Base-by-base conservation (phyloP, 2,888 invertebrate species). In the Stramonita haemastoma region DNA sequence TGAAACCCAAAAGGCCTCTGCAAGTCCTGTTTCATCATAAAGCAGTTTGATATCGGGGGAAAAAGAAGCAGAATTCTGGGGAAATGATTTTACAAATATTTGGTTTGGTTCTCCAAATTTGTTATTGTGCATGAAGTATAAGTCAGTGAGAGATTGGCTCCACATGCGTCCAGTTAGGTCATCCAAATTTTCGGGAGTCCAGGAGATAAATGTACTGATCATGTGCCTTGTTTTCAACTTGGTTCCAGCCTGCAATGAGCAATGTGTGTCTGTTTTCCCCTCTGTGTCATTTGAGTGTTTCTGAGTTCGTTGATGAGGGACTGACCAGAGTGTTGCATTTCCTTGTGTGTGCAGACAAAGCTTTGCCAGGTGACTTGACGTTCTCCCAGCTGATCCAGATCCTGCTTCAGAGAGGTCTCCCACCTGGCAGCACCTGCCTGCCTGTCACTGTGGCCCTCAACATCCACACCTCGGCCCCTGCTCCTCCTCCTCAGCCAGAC, bases 321-420 rank as follows among this genome's bases (percentile, higher is more conserved):
- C 34, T 81, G 29, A 29, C 81, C 34, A 29, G 29, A 32, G 83
- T 26, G 26, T 70, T 73, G 34, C 26, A 70, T 87, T 36, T 77
- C 46, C 46, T 81, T 29, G 15, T n/a, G 60, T 88, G 92, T 92
- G 19, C 92, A 95, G 95, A 95, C 81, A 96, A 95, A 91, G 94
- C 96, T 57, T 93, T 97, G 60, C 96, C 97, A 1, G 96, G 96
- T 29, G 97, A 97, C 91, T 95, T 97, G 86, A 97, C 97, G 2
- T 96, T 97, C 89, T 97, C 97, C 11, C 97, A 97, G 95, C 95
- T 97, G 77, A 94, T 97, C 83, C 96, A 97, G 0, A 96, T 97
- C 15, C 95, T 97, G n/a, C 96, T 94, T 70, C 93, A 94, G 79
- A 90, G 94, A 89, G 95, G 94, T 13, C 91, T 94, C 11, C 91